These are phyloP conservation scores for Pelmatolapia mariae DNA, from an alignment of 2,113 vertebrate genomes.

Conservation along the genomic window DNA sequence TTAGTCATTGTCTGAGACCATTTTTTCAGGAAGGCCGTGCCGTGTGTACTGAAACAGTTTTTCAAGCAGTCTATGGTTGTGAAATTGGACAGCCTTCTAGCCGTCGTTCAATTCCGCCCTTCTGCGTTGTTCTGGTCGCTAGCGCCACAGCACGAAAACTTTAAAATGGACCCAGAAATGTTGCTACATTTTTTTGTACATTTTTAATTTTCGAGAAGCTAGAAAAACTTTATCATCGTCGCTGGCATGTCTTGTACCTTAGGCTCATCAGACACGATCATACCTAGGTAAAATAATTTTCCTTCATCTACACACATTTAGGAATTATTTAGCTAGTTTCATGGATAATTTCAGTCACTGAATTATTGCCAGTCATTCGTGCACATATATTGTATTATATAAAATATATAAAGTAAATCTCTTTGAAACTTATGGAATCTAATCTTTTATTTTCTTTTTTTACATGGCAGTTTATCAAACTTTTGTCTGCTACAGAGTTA, in stretches of 20 bases:
- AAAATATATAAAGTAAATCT: background rate
- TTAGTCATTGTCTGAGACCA: background rate
- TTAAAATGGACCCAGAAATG: too few relatives aligned
- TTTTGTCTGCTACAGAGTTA: too few relatives aligned
- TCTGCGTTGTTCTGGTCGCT: too few relatives aligned
- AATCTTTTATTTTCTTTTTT: background rate
- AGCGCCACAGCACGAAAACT: too few relatives aligned
- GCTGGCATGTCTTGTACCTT: background rate
- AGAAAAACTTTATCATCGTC: too few relatives aligned
- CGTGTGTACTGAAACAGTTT: background rate
- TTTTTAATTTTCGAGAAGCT: too few relatives aligned
- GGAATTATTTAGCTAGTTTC: background rate
- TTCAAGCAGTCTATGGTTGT: background rate
- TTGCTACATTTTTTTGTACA: accelerated
- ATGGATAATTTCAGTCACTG: too few relatives aligned
- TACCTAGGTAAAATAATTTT: background rate
- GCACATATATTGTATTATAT: background rate
- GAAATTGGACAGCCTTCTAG: too few relatives aligned
- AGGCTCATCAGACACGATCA: background rate
- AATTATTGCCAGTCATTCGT: background rate
- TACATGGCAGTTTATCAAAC: background rate
- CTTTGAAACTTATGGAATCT: background rate
- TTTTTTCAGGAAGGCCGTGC: background rate
- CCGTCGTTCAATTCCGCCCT: too few relatives aligned
- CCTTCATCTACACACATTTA: background rate